A percentile compares a stretch with the other conserved stretches of the same genome.
Conservation (phyloP, 23 tunicate genomes). For the Botrylloides violaceus region DNA sequence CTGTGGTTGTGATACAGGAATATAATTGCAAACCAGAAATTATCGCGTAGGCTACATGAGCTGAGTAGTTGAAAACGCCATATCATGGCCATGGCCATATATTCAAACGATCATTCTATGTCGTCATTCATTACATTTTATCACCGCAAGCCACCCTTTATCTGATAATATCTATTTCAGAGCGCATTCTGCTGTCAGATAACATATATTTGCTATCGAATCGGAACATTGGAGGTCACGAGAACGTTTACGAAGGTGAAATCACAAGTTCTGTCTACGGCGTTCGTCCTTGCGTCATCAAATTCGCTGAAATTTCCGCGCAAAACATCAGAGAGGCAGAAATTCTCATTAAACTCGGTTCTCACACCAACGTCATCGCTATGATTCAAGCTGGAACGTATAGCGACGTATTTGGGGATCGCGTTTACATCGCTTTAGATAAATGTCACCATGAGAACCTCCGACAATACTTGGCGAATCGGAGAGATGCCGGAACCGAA, state of each 20-base stretch:
- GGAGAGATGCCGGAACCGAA: not conserved
- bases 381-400: not conserved
- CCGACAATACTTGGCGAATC: not conserved
- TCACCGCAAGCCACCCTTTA: no score
- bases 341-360: not conserved
- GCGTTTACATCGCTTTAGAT: not conserved
- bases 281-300: not conserved
- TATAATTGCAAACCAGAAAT: no score
- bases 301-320: not conserved
- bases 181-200: no score
- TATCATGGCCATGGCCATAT: no score
- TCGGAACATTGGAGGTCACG: not conserved
- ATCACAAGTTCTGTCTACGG: not conserved
- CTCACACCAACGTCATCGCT: not conserved
- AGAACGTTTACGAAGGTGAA: constrained; percentile 6
- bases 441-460: constrained; percentile 3
- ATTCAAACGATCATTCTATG: no score
- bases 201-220: no score
- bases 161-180: no score
- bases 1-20: no score
- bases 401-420: not conserved
- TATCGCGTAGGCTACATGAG: no score
- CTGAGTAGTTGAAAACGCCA: no score
- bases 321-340: not conserved
- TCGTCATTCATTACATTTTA: no score